Conservation (phyloP, 2,888 invertebrate genomes). For the Zaprionus lineosus region DNA sequence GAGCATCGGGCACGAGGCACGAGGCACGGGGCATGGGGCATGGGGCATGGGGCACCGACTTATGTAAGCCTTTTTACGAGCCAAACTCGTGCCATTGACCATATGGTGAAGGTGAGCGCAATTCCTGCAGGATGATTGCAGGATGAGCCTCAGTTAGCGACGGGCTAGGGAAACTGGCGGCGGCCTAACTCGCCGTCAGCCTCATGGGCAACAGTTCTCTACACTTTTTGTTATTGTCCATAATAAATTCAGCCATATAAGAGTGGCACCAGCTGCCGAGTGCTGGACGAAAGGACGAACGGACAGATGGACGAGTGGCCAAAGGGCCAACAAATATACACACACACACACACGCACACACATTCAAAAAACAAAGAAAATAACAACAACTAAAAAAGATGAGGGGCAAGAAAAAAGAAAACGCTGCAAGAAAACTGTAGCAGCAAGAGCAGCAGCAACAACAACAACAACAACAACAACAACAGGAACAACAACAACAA, state of each 20-base stretch:
- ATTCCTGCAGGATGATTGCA: slow-evolving; percentile 52
- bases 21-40: no score
- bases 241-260: slow-evolving; percentile 76
- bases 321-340: slow-evolving; percentile 61
- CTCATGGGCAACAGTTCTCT: slow-evolving; percentile 44
- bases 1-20: slow-evolving; percentile 12
- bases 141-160: slow-evolving; percentile 51
- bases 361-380: no score
- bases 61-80: slow-evolving; percentile 73
- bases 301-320: slow-evolving; percentile 50
- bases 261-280: slow-evolving; percentile 74
- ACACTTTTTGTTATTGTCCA: slow-evolving; percentile 68
- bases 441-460: slow-evolving; percentile 33
- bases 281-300: no score
- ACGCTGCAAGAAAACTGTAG: slow-evolving; percentile 53
- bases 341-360: no score
- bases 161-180: no score
- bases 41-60: no score
- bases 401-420: slow-evolving; percentile 11
- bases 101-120: slow-evolving; percentile 72
- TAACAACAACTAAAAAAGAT: no score
- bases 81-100: slow-evolving; percentile 71
- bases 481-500: slow-evolving; percentile 14
- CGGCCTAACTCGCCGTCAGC: slow-evolving; percentile 21
- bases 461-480: slow-evolving; percentile 36